These are phyloP conservation scores for Rhingia campestris DNA, from an alignment of 2,888 invertebrate species.

Conservation along the genomic window DNA sequence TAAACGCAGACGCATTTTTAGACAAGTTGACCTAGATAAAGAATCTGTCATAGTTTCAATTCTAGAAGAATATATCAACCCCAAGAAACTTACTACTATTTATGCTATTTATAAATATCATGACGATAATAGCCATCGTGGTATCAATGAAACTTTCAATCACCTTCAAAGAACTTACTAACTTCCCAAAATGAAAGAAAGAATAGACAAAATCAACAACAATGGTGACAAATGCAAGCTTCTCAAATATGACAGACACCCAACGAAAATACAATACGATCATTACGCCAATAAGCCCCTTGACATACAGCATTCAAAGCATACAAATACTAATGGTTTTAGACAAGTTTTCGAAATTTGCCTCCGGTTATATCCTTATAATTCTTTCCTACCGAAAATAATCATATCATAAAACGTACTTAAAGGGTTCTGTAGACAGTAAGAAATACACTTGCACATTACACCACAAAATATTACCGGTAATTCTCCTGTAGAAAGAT, in stretches of 20 bases:
- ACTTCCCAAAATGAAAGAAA: too few relatives aligned
- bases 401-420: not conserved
- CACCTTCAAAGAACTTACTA: too few relatives aligned
- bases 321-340: not conserved
- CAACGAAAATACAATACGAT: not conserved
- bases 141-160: too few relatives aligned
- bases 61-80: too few relatives aligned
- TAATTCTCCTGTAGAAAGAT: not conserved
- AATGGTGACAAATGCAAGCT: not conserved
- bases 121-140: too few relatives aligned
- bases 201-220: not conserved
- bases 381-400: not conserved
- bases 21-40: not conserved
- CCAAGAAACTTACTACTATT: too few relatives aligned
- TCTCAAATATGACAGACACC: too few relatives aligned
- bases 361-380: not conserved
- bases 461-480: not conserved
- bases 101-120: too few relatives aligned
- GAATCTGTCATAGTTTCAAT: too few relatives aligned
- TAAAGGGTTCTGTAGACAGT: conserved; percentile 1
- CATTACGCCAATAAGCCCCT: not conserved
- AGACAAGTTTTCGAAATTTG: not conserved
- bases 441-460: not conserved
- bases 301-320: not conserved
- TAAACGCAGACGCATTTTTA: not conserved